Evolutionary conservation across 2,797 vertebrate species (phyloP), one percentile per base, ranked within the genome.

Genomic region (Poecilia picta): DNA sequence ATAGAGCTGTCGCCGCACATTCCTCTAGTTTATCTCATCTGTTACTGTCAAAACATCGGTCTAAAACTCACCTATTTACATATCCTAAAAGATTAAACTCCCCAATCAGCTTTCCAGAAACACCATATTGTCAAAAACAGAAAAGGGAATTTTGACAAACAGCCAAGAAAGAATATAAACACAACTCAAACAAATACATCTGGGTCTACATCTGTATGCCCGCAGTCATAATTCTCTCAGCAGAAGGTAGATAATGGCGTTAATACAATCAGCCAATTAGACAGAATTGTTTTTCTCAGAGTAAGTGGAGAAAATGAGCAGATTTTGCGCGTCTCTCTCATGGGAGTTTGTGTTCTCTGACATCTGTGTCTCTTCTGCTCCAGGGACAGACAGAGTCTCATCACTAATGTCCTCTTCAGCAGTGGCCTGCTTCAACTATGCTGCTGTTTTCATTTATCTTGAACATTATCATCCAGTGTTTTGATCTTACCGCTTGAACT

Each of bases 361-460:
- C 90, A 94, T 94, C 90, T 91, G 93, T 90, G 92, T 89, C 85
- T 90, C 81, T 43, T 74, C 72, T 83, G 89, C 94, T 93, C 89
- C 82, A 78, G 83, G 84, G 85, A 89, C 81, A 91, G 78, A 78
- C 66, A 76, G 83, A 88, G 81, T 74, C 80, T 86, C 82, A 85
- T 85, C 78, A 84, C 85, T 81, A 82, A n/a, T 46, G 49, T 49
- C 64, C 36, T 70, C 66, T 80, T 53, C 70, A 75, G 8, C 82
- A 76, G 62, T n/a, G 28, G 59, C 80, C 53, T 72, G 68, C 43
- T 85, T 87, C 74, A 78, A 72, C 78, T 87, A 59, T 51, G 76
- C 79, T 68, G 49, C 49, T 81, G 68, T 81, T 77, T 80, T 71
- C 18, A 66, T 83, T 45, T 25, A 76, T 41, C 18, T 10, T 45